phyloP scores from a whole-genome alignment of 2,888 invertebrate genomes.

The Hypolimnas misippus region DNA sequence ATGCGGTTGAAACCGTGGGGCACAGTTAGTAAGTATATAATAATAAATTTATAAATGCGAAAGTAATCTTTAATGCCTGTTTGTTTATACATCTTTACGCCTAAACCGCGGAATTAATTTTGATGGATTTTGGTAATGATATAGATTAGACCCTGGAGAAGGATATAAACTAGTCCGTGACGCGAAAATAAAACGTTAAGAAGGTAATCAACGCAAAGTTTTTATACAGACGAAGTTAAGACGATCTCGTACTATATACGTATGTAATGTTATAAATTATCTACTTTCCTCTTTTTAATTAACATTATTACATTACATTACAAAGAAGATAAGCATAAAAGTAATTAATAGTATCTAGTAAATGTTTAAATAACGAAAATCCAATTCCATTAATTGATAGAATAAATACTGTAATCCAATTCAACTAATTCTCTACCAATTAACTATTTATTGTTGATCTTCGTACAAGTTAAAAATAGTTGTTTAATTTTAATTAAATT shows the following conservation, averaged over 20 bases:
- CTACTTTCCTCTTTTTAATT: neutral
- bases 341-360: constrained; percentile 12
- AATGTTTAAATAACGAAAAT: constrained; percentile 12
- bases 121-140: too few species aligned
- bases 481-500: neutral
- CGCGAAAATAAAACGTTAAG: too few species aligned
- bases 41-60: too few species aligned
- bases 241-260: neutral
- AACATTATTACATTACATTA: neutral
- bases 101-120: too few species aligned
- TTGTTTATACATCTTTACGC: too few species aligned
- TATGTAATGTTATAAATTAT: neutral
- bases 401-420: constrained; percentile 11
- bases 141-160: too few species aligned
- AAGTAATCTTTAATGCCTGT: too few species aligned
- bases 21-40: too few species aligned
- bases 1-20: too few species aligned
- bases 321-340: constrained; percentile 1
- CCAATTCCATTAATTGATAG: constrained; percentile 9
- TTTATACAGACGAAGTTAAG: too few species aligned
- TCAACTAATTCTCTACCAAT: constrained; percentile 8
- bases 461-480: neutral
- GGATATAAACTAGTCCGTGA: too few species aligned
- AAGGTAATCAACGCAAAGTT: too few species aligned
- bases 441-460: constrained; percentile 6